Evolutionary conservation across 2,797 vertebrate species (phyloP).

Genomic region (Hirundo rustica): DNA sequence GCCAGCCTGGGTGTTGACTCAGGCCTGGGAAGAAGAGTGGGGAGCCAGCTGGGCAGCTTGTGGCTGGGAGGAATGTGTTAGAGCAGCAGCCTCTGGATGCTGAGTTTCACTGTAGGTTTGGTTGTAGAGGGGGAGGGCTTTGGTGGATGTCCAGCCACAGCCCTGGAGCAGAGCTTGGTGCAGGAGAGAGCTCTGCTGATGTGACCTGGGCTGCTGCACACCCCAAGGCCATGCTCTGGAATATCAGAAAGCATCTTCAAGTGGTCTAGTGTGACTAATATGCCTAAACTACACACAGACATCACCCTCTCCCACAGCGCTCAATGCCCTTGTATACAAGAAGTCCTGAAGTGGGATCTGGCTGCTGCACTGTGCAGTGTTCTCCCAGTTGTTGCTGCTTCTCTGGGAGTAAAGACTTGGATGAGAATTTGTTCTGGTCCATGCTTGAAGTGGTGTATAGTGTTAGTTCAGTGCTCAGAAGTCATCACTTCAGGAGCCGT

Average conservation of each 20-base stretch:
- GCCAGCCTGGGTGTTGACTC: background rate
- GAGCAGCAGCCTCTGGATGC: background rate
- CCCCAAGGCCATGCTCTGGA: background rate
- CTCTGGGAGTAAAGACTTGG: background rate
- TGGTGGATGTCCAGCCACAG: background rate
- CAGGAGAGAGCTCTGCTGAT: background rate
- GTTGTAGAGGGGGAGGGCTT: background rate
- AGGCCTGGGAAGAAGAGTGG: background rate
- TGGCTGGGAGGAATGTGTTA: background rate
- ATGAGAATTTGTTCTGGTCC: background rate
- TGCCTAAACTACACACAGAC: fast-evolving
- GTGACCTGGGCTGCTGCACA: background rate
- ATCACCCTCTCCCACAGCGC: background rate
- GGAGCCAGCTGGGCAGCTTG: background rate
- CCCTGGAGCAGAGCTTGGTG: background rate
- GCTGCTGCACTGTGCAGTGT: background rate
- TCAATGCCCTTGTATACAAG: background rate
- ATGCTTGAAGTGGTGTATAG: background rate
- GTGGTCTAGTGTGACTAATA: background rate
- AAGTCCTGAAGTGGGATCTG: background rate
- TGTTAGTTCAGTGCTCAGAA: background rate
- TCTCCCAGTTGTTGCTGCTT: background rate
- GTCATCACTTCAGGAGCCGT: background rate
- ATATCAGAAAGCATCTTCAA: background rate
- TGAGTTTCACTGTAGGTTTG: background rate